Evolutionary conservation across 2,113 vertebrate species (phyloP).

Genomic region (Vombatus ursinus): DNA sequence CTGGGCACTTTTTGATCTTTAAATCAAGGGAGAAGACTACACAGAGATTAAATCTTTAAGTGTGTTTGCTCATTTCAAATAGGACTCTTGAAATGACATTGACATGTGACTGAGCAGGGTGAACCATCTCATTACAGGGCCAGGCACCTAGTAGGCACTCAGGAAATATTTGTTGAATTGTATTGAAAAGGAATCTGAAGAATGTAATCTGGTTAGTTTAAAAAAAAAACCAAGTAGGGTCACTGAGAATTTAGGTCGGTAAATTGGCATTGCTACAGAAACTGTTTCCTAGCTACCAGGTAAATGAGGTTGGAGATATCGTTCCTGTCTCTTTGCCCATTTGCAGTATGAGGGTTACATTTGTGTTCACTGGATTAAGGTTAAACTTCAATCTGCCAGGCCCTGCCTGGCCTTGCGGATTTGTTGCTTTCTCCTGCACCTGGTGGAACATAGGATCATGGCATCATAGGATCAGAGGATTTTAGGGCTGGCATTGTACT

Average conservation of each 20-base stretch:
- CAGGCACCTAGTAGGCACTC: not conserved
- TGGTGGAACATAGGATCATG: not conserved
- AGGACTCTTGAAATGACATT: not conserved
- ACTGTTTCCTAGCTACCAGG: not conserved
- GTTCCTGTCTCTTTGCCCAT: not conserved
- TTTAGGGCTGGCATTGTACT: not conserved
- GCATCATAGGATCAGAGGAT: not conserved
- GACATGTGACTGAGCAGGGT: not conserved
- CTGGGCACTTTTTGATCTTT: not conserved
- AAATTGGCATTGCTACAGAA: not conserved
- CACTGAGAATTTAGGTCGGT: not conserved
- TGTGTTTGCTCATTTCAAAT: not conserved
- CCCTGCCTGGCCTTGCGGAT: not conserved
- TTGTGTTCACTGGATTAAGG: not conserved
- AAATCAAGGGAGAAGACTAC: not conserved
- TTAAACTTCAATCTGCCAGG: not conserved
- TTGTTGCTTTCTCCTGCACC: not conserved
- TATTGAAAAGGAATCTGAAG: not conserved
- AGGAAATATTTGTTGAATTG: not conserved
- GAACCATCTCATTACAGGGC: not conserved
- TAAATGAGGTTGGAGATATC: not conserved
- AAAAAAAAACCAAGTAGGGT: not conserved
- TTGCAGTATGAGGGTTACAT: not conserved
- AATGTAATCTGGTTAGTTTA: not conserved
- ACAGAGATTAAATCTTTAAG: not conserved